phyloP scores from a whole-genome alignment of 1,140 invertebrate species.

The Triops longicaudatus region DNA sequence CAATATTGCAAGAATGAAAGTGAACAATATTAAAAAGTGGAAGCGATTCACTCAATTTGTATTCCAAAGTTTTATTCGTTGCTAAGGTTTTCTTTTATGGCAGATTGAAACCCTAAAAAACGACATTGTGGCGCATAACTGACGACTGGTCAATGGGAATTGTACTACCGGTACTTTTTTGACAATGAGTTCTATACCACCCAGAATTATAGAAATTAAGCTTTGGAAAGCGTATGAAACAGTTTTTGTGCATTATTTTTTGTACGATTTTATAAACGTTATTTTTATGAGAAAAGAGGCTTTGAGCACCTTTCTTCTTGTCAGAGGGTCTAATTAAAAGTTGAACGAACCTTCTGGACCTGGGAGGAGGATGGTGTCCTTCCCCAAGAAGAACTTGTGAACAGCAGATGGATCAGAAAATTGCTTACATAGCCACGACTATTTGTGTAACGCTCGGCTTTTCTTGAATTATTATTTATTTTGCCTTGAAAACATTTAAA shows the following conservation, averaged over 20 bases:
- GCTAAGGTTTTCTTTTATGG: too few relatives aligned
- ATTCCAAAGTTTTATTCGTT: too few relatives aligned
- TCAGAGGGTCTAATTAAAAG: neutral
- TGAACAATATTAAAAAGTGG: too few relatives aligned
- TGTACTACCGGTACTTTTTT: too few relatives aligned
- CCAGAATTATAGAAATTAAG: too few relatives aligned
- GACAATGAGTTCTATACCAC: too few relatives aligned
- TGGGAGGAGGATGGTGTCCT: neutral
- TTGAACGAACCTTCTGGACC: constrained; percentile 2
- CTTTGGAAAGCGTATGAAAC: too few relatives aligned
- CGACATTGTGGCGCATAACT: too few relatives aligned
- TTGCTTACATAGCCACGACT: neutral
- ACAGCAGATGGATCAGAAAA: constrained; percentile 2
- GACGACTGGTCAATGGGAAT: too few relatives aligned
- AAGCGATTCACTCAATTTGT: too few relatives aligned
- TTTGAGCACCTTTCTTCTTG: neutral
- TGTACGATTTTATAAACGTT: neutral
- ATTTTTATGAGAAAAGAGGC: neutral
- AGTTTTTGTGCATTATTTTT: neutral
- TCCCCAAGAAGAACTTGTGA: neutral
- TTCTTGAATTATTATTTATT: neutral
- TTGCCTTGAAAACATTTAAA: neutral
- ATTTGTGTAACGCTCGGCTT: neutral
- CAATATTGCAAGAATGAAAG: too few relatives aligned
- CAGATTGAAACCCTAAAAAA: too few relatives aligned